Evolutionary conservation across 2,113 vertebrate genomes (phyloP).

Genomic region (Collichthys lucidus): DNA sequence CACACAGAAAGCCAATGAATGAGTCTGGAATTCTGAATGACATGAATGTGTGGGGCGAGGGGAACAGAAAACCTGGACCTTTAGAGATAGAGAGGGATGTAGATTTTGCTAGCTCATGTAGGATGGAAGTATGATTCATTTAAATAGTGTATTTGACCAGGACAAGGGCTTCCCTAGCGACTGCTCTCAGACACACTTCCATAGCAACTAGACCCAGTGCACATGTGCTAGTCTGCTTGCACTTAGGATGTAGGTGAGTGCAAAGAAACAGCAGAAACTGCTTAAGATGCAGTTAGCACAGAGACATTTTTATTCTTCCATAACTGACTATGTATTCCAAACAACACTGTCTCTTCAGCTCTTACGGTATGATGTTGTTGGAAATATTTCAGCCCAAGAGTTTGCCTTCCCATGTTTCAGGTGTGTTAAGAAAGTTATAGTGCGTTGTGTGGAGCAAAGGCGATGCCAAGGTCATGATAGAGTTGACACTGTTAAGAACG

Average conservation of each 20-base stretch:
- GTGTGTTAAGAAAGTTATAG: constrained; percentile 52
- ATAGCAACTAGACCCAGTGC: constrained; percentile 51
- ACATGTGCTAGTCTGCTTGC: constrained; percentile 48
- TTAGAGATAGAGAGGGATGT: constrained; percentile 59
- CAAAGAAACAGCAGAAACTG: constrained; percentile 45
- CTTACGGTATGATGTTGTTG: constrained; percentile 33
- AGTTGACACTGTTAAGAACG: constrained; percentile 59
- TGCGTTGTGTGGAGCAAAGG: constrained; percentile 56
- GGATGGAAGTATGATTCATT: constrained; percentile 43
- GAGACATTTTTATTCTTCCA: constrained; percentile 59
- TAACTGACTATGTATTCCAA: constrained; percentile 40
- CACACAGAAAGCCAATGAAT: constrained; percentile 47
- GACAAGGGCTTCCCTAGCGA: constrained; percentile 71
- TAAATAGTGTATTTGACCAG: constrained; percentile 60
- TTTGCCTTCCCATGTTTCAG: constrained; percentile 68
- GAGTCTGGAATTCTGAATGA: constrained; percentile 55
- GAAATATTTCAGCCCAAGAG: constrained; percentile 39
- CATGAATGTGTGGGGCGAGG: constrained; percentile 72
- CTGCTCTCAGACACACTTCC: constrained; percentile 72
- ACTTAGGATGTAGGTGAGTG: constrained; percentile 40
- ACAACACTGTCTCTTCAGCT: constrained; percentile 33
- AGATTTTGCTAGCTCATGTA: constrained; percentile 50
- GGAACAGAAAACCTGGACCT: constrained; percentile 68
- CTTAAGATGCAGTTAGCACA: constrained; percentile 35
- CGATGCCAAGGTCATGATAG: constrained; percentile 45